These are phyloP conservation scores for Lordiphosa stackelbergi DNA, from an alignment of 1,140 invertebrate genomes.

Conservation along the genomic window DNA sequence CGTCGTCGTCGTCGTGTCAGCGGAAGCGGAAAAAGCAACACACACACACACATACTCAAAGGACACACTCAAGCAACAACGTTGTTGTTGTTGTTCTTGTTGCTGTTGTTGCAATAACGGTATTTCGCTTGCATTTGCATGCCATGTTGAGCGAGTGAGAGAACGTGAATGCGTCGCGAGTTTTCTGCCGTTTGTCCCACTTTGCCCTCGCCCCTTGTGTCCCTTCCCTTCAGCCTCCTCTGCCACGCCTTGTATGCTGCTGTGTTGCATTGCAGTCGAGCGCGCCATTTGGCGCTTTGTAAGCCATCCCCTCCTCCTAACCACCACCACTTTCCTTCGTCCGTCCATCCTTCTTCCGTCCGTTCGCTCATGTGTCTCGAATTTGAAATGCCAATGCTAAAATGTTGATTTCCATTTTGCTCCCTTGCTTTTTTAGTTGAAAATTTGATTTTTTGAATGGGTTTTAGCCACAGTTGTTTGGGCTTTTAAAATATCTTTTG, in stretches of 20 bases:
- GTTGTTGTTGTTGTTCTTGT: slow-evolving; percentile 42
- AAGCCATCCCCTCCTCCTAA: not conserved
- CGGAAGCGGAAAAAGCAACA: slow-evolving; percentile 72
- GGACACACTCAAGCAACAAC: slow-evolving; percentile 41
- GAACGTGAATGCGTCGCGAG: slow-evolving; percentile 50
- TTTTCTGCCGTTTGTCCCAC: slow-evolving; percentile 27
- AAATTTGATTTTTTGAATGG: too few species aligned
- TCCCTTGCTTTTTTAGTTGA: too few species aligned
- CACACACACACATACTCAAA: slow-evolving; percentile 29
- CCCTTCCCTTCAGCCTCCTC: too few species aligned
- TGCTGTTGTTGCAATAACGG: slow-evolving; percentile 26
- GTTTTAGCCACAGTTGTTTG: too few species aligned
- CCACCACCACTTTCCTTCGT: not conserved
- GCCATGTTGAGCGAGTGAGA: slow-evolving; percentile 32
- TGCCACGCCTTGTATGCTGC: slow-evolving; percentile 46
- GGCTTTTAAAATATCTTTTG: too few species aligned
- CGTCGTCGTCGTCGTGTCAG: slow-evolving; percentile 61
- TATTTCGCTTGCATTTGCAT: slow-evolving; percentile 60
- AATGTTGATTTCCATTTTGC: slow-evolving; percentile 28
- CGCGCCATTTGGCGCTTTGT: slow-evolving; percentile 62
- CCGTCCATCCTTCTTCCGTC: too few species aligned
- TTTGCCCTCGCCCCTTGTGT: not conserved
- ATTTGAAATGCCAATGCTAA: slow-evolving; percentile 36
- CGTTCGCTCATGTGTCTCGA: slow-evolving; percentile 1
- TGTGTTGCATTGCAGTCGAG: slow-evolving; percentile 50